Base-by-base conservation (phyloP, 2,113 vertebrate genomes). In the Uria aalge region DNA sequence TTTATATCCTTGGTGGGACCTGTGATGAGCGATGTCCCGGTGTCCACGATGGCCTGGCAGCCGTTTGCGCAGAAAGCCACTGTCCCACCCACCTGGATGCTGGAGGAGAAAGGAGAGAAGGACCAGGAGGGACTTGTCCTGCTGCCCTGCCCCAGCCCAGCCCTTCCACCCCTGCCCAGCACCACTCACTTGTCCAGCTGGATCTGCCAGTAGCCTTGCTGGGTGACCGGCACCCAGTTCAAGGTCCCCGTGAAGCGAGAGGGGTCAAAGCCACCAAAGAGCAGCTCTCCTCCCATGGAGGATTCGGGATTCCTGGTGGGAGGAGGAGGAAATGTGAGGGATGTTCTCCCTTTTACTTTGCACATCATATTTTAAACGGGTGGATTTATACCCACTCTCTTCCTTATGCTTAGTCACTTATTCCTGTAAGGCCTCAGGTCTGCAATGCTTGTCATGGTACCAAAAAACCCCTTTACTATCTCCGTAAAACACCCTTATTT, bases 41-140 rank as follows among this genome's bases (percentile, higher is more conserved):
- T 98, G 97, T 98, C 98, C 94, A 98, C 98, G n/a, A 98, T 98
- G 91, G 98, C 98, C 95, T 98, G 98, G 94, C 98, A 98, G 87
- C 98, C 95, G 2, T 75, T 32, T 0, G 30, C 48, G 27, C 98
- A 98, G 91, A 98, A 98, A 38, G 60, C 59, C 81, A 90, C 59
- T 0, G 85, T 64, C 18, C 97, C 96, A 3, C 56, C 98, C 36
- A 98, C 66, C 88, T 97, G 97, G 94, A 98, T 92, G 69, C 98
- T 98, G 96, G 40, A 62, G 52, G 56, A 77, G 73, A 56, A 77
- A 71, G 40, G 21, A 50, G 56, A 67, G 18, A 57, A 79, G 59
- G 52, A 71, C 11, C 52, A 45, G 18, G 7, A 48, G 32, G 88
- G 85, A 1, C 27, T 47, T 45, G 2, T 43, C 22, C n/a, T 53